Evolutionary conservation across 2,113 vertebrate species (phyloP).

Genomic region (Gallinago media): DNA sequence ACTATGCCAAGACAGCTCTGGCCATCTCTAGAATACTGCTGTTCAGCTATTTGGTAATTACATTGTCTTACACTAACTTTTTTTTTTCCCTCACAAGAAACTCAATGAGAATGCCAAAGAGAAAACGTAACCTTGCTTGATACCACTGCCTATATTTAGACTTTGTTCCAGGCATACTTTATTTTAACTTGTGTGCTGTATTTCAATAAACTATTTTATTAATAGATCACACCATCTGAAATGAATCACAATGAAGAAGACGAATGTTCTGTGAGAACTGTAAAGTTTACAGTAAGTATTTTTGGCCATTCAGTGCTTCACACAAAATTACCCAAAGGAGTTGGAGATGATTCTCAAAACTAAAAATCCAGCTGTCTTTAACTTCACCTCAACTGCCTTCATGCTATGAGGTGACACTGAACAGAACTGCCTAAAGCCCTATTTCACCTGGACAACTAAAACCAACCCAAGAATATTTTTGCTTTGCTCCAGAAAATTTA

Average conservation of each 20-base stretch:
- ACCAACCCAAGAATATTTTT: not conserved
- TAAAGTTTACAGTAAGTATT: not conserved
- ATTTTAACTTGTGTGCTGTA: not conserved
- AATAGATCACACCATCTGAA: not conserved
- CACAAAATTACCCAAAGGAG: not conserved
- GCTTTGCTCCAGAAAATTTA: not conserved
- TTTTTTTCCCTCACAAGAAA: not conserved
- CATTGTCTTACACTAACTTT: not conserved
- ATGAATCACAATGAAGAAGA: slow-evolving; percentile 3
- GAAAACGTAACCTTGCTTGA: not conserved
- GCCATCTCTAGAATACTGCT: not conserved
- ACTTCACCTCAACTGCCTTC: not conserved
- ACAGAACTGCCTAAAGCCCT: no score
- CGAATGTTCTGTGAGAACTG: not conserved
- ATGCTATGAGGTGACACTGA: no score
- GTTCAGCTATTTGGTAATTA: not conserved
- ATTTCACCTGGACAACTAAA: not conserved
- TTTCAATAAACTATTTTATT: slow-evolving; percentile 32
- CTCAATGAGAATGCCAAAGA: not conserved
- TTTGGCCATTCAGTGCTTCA: not conserved
- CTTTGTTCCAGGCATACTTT: not conserved
- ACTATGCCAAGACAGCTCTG: not conserved
- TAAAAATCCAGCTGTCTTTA: not conserved
- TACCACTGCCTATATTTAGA: slow-evolving; percentile 28
- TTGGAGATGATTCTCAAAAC: not conserved